A percentile compares a stretch with the other conserved stretches of the same genome.
phyloP scores from a whole-genome alignment of 2,888 invertebrate genomes.

The Trissoscelio sp. region DNA sequence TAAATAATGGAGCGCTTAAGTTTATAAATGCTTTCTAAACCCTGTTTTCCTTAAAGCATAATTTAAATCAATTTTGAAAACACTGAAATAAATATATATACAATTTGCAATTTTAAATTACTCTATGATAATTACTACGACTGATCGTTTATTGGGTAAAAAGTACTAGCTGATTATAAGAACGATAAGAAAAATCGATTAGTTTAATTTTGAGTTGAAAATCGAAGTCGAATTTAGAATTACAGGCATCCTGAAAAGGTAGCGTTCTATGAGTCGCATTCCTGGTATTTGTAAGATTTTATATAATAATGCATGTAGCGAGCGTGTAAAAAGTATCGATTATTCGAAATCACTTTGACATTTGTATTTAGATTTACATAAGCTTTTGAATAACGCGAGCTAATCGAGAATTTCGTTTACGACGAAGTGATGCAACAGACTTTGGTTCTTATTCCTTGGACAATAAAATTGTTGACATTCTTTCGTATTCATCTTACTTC shows the following conservation, averaged over 20 bases:
- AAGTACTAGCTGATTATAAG: neutral
- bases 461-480: neutral
- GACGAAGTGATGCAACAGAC: conserved; percentile 24
- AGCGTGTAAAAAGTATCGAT: conserved; percentile 62
- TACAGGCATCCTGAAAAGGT: conserved; percentile 54
- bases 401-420: conserved; percentile 45
- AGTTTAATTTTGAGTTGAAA: conserved; percentile 17
- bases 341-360: conserved; percentile 58
- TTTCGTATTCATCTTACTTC: neutral
- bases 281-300: conserved; percentile 69
- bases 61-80: neutral
- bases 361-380: conserved; percentile 60
- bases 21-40: too few species aligned
- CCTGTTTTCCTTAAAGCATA: neutral
- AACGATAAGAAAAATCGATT: conserved; percentile 17
- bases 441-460: conserved; percentile 32
- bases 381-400: conserved; percentile 60
- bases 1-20: too few species aligned
- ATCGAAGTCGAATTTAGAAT: conserved; percentile 46
- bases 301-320: conserved; percentile 64
- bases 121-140: neutral
- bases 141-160: conserved; percentile 40
- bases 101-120: too few species aligned
- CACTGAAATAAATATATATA: too few species aligned
- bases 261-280: conserved; percentile 68